These are phyloP conservation scores for Lasioglossum zephyrum DNA, from an alignment of 2,888 invertebrate genomes.

Conservation along the genomic window DNA sequence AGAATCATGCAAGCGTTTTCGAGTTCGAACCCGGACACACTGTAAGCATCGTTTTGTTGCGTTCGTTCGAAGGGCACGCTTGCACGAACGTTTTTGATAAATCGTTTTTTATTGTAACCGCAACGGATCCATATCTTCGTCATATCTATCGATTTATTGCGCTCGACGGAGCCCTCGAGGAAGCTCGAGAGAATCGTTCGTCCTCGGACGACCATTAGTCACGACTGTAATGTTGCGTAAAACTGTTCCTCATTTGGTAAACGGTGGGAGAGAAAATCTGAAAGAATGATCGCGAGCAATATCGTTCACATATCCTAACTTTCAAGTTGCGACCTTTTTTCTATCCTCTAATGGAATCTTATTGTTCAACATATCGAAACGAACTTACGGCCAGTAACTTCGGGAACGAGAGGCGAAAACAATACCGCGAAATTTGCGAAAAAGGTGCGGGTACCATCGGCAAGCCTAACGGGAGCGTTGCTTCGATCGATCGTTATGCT, in stretches of 20 bases:
- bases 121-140: constrained; percentile 48
- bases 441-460: background rate
- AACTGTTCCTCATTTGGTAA: constrained; percentile 42
- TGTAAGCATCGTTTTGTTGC: constrained; percentile 25
- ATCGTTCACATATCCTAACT: constrained; percentile 59
- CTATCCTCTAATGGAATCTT: constrained; percentile 60
- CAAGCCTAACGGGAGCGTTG: background rate
- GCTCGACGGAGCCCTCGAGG: constrained; percentile 22
- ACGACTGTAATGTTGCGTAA: constrained; percentile 15
- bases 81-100: constrained; percentile 55
- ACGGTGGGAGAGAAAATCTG: constrained; percentile 38
- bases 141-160: constrained; percentile 47
- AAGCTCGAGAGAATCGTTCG: constrained; percentile 1
- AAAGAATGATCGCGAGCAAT: constrained; percentile 56
- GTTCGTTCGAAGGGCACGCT: constrained; percentile 48
- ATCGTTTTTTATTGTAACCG: constrained; percentile 37
- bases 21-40: constrained; percentile 10
- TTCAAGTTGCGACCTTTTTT: constrained; percentile 58
- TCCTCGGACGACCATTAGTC: constrained; percentile 26
- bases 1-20: constrained; percentile 19
- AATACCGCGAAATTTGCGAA: constrained; percentile 10
- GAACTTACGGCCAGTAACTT: constrained; percentile 57
- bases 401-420: constrained; percentile 7
- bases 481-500: constrained; percentile 29
- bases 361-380: constrained; percentile 70